Percentiles rank a stretch among this genome's conserved stretches.
Conservation (phyloP, 2,888 invertebrate genomes). For the Acronicta leporina region DNA sequence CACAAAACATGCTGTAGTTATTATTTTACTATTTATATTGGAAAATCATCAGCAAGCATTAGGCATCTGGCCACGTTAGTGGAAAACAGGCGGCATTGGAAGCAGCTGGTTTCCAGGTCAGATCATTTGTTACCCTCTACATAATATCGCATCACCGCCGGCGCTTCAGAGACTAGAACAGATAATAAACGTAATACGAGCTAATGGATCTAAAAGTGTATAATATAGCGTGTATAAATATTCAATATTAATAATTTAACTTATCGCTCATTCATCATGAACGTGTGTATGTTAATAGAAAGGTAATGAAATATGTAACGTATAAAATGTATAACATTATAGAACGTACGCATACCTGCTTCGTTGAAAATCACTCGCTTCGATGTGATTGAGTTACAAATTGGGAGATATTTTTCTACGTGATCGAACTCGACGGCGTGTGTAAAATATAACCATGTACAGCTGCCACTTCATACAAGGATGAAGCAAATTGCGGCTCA, state of each 20-base stretch:
- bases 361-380: constrained; percentile 38
- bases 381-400: constrained; percentile 50
- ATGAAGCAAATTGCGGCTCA: constrained; percentile 11
- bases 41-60: background rate
- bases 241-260: no score
- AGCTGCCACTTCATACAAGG: constrained; percentile 12
- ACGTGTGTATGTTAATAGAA: background rate
- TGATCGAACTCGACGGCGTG: constrained; percentile 41
- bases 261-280: background rate
- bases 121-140: background rate
- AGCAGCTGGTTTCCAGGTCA: constrained; percentile 2
- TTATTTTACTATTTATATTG: no score
- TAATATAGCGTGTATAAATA: no score
- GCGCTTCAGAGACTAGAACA: background rate
- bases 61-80: background rate
- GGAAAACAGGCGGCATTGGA: background rate
- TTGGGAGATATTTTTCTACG: constrained; percentile 45
- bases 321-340: constrained; percentile 11
- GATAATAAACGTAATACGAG: background rate
- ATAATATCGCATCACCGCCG: background rate
- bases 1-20: no score
- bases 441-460: constrained; percentile 31
- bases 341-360: constrained; percentile 11
- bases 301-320: constrained; percentile 1
- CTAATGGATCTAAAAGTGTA: background rate